Conservation (phyloP, 2,113 vertebrate species). For the Anseranas semipalmata region DNA sequence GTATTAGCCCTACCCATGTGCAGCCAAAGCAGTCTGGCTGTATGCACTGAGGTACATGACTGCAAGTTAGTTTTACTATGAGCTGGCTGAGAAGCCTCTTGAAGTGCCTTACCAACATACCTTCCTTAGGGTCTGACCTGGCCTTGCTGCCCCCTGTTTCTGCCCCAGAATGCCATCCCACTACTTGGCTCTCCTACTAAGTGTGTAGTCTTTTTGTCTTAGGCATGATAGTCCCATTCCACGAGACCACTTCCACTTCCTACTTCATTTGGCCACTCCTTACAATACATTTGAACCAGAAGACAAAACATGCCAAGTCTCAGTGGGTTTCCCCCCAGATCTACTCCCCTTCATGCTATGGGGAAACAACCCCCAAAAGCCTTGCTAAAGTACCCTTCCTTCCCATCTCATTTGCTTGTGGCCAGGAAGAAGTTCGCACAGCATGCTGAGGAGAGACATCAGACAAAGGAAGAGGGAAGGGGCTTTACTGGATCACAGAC, state of each 20-base stretch:
- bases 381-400: not conserved
- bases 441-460: not conserved
- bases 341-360: not conserved
- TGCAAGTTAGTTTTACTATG: not conserved
- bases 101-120: not conserved
- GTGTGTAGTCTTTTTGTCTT: not conserved
- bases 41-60: fast-evolving
- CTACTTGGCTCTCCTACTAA: not conserved
- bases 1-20: not conserved
- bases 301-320: not conserved
- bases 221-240: not conserved
- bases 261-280: not conserved
- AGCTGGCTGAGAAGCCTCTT: not conserved
- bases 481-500: not conserved
- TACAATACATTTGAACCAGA: not conserved
- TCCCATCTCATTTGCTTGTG: not conserved
- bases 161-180: not conserved
- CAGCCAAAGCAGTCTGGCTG: not conserved
- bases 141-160: not conserved
- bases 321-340: not conserved
- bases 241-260: not conserved
- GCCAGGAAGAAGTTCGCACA: not conserved
- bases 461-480: not conserved
- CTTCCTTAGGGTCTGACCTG: not conserved
- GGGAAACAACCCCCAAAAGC: not conserved